Evolutionary conservation across 2,888 invertebrate species (phyloP).

Genomic region (Drepanosiphum platanoidis): DNA sequence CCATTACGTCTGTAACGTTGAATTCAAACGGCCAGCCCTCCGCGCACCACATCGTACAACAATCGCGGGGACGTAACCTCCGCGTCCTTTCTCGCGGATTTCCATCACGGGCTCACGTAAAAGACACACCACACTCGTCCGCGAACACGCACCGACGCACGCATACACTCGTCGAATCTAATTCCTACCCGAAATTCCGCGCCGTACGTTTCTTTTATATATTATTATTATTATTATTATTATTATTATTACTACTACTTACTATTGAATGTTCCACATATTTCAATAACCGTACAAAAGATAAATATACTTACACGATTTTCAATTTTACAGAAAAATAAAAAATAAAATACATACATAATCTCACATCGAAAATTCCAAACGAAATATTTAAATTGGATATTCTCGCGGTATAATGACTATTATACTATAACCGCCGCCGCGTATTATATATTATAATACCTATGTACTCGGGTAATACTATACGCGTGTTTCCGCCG

Average conservation of each 20-base stretch:
- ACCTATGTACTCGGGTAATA: neutral
- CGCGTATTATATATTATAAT: neutral
- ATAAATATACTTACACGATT: conserved; percentile 40
- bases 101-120: too few species aligned
- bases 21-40: neutral
- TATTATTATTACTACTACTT: neutral
- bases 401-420: conserved; percentile 21
- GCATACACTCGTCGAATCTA: neutral
- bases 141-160: neutral
- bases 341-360: conserved; percentile 5
- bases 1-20: neutral
- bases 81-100: neutral
- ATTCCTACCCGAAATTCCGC: conserved; percentile 36
- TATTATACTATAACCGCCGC: neutral
- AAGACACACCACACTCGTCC: neutral
- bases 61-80: neutral
- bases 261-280: neutral
- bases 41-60: neutral
- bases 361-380: conserved; percentile 33
- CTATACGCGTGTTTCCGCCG: neutral
- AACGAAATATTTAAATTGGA: conserved; percentile 39
- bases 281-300: neutral
- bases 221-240: neutral
- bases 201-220: conserved; percentile 7
- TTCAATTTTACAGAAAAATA: conserved; percentile 3